Percentiles rank a stretch among this genome's conserved stretches.
Conservation (phyloP, 2,113 vertebrate species). For the Panthera tigris region DNA sequence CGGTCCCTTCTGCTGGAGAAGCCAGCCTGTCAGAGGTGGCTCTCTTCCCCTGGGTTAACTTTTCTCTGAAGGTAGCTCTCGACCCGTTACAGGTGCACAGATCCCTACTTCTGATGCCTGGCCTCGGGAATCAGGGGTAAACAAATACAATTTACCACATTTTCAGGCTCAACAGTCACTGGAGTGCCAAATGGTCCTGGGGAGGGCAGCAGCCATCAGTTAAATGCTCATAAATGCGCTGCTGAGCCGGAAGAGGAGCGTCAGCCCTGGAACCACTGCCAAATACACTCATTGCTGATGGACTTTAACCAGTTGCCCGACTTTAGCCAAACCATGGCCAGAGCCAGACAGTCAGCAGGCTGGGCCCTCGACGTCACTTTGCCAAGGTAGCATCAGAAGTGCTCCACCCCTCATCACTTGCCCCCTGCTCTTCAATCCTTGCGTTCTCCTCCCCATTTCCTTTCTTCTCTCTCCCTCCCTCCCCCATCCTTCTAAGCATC, state of each 20-base stretch:
- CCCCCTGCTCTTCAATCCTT: neutral
- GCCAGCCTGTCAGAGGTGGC: neutral
- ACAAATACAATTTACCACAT: neutral
- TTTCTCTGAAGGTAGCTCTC: conserved; percentile 5
- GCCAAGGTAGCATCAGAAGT: neutral
- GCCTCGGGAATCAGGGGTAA: neutral
- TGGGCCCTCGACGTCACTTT: neutral
- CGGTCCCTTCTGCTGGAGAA: neutral
- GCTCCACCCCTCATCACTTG: neutral
- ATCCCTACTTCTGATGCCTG: neutral
- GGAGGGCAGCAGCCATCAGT: neutral
- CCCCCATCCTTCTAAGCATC: conserved; percentile 71
- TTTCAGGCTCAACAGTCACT: neutral
- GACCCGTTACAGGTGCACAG: neutral
- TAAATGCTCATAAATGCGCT: neutral
- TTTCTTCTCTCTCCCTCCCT: conserved; percentile 56
- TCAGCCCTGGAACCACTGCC: neutral
- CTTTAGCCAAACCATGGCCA: neutral
- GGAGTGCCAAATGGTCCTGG: neutral
- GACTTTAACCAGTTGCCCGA: neutral
- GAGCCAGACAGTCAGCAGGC: neutral
- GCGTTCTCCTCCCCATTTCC: conserved; percentile 8
- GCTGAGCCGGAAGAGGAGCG: neutral
- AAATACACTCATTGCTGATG: neutral
- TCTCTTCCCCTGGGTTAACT: neutral